Evolutionary conservation across 1,140 invertebrate genomes (phyloP), one percentile per base, ranked within the genome.

Genomic region (Penaeus indicus): DNA sequence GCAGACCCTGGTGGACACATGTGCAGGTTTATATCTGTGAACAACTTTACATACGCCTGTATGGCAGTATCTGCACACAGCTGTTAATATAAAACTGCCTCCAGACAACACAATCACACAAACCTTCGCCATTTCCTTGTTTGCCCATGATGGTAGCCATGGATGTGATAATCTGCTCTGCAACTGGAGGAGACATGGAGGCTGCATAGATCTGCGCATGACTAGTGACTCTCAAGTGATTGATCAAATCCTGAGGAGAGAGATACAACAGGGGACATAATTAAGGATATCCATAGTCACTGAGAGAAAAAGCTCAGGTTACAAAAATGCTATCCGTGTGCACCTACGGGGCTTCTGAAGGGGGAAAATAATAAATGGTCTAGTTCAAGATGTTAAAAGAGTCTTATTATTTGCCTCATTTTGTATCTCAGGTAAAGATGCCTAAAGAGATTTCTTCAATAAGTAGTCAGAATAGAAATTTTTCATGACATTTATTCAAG

Each of bases 121-220:
- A 88, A 94, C 95, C 97, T 91, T 96, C 95, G 88, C 95, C 93
- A 1, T 95, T 96, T 27, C 96, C 96, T 93, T 98, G 96, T 92
- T 95, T 93, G 0, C 97, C 97, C 95, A 97, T 97, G 79, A 99
- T 97, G 67, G 97, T 97, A 92, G 93, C 95, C 95, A 98, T 97
- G 16, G 97, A 96, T 16, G 96, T 95, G 84, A 97, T 95, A 91
- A 99, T 97, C 94, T 99, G 98, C 92, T 97, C 96, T 4, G 96
- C 96, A 82, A 99, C 95, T 22, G 97, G 95, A 67, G 98, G 96
- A 54, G 98, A 95, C 97, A 99, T 99, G 60, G 96, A 94, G 84
- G 95, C 94, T 25, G 98, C 97, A 93, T 99, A 99, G 90, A 95
- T 95, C 81, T 96, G 95, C 84, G 97, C 97, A 93, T 98, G 97